Percentiles rank a stretch among this genome's conserved stretches.
Evolutionary conservation across 2,113 vertebrate species (phyloP).

Genomic region (Paraplagusia blochii): DNA sequence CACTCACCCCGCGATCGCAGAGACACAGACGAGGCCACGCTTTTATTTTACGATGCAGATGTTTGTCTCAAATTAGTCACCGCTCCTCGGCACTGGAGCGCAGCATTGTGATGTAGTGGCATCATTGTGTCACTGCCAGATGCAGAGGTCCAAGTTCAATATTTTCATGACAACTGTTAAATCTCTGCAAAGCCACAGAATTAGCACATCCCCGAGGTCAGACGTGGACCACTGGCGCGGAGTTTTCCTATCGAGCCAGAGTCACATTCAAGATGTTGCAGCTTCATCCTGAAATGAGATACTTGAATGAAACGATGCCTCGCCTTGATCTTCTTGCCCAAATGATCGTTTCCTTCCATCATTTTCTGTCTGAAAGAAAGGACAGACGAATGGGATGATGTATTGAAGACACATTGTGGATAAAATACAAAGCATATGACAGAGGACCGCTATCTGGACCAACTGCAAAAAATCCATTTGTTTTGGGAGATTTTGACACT

Average conservation of each 20-base stretch:
- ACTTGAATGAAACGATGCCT: slow-evolving; percentile 31
- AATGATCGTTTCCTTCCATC: neutral
- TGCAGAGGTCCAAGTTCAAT: slow-evolving; percentile 62
- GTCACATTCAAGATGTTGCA: slow-evolving; percentile 47
- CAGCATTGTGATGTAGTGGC: slow-evolving; percentile 64
- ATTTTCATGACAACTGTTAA: slow-evolving; percentile 68
- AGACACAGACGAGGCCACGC: slow-evolving; percentile 59
- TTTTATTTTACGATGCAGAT: slow-evolving; percentile 75
- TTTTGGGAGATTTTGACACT: neutral
- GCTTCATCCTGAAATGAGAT: slow-evolving; percentile 45
- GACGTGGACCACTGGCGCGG: slow-evolving; percentile 31
- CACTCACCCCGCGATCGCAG: slow-evolving; percentile 63
- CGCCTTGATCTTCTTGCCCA: slow-evolving; percentile 3
- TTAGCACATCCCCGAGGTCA: slow-evolving; percentile 61
- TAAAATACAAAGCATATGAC: neutral
- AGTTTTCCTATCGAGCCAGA: slow-evolving; percentile 30
- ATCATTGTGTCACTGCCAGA: slow-evolving; percentile 68
- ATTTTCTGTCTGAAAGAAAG: slow-evolving; percentile 5
- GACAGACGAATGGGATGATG: slow-evolving; percentile 14
- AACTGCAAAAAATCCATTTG: neutral
- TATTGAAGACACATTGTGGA: slow-evolving; percentile 1
- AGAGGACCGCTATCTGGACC: neutral
- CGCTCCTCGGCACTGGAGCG: slow-evolving; percentile 39
- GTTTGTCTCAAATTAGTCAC: slow-evolving; percentile 77
- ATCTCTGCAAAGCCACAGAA: slow-evolving; percentile 50